A percentile compares a stretch with the other conserved stretches of the same genome.
Evolutionary conservation across 2,113 vertebrate genomes (phyloP).

Genomic region (Oryzias javanicus): DNA sequence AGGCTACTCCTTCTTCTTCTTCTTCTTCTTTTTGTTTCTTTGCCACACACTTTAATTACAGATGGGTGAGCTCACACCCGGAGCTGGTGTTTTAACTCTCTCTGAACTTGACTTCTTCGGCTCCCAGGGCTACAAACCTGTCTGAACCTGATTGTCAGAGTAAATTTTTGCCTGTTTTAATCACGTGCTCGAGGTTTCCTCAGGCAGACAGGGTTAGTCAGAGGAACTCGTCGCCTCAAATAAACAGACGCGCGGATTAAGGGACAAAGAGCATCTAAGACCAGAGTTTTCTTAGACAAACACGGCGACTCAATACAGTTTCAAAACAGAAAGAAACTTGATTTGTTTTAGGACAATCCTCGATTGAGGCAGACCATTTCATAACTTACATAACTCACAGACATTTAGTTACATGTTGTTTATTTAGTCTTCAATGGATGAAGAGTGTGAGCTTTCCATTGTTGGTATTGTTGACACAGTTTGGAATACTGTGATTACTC

Average conservation of each 20-base stretch:
- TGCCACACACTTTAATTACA: background rate
- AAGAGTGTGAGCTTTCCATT: background rate
- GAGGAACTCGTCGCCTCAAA: slow-evolving; percentile 4
- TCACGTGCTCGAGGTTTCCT: background rate
- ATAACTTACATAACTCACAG: background rate
- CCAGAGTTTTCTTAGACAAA: too few species aligned
- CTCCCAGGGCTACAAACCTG: slow-evolving; percentile 21
- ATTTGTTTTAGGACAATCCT: too few species aligned
- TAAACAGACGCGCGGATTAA: too few species aligned
- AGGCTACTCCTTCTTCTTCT: background rate
- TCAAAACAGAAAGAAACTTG: too few species aligned
- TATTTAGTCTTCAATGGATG: background rate
- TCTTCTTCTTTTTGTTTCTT: background rate
- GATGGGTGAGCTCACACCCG: slow-evolving; percentile 2
- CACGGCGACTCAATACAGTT: too few species aligned
- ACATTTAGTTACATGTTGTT: background rate
- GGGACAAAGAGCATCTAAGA: too few species aligned
- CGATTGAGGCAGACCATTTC: background rate
- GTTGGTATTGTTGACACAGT: background rate
- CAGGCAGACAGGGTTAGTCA: slow-evolving; percentile 7
- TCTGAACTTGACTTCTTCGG: slow-evolving; percentile 5
- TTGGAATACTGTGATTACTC: background rate
- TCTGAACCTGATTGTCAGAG: slow-evolving; percentile 33
- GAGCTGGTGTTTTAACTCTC: background rate
- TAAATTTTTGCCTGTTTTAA: background rate